Conservation (phyloP, 2,113 vertebrate genomes). For the Peromyscus leucopus region DNA sequence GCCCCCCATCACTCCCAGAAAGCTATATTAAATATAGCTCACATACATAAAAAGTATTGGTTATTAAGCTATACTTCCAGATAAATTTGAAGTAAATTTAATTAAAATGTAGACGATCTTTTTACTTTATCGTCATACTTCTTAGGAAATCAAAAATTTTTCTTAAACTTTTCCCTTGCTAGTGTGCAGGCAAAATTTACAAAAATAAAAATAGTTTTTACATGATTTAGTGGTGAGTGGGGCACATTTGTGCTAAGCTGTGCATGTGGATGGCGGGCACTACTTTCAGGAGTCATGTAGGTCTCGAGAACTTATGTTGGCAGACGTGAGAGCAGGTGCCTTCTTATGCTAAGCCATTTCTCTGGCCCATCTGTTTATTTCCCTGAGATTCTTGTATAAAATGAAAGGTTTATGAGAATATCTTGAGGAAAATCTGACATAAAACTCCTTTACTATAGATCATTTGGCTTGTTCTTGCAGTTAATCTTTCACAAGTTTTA, state of each 20-base stretch:
- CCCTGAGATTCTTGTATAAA: background rate
- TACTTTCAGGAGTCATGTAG: background rate
- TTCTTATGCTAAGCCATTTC: background rate
- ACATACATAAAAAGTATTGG: background rate
- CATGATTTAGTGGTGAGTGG: background rate
- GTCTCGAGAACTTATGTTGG: background rate
- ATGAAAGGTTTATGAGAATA: background rate
- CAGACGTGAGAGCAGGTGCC: background rate
- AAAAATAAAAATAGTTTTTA: background rate
- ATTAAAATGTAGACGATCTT: background rate
- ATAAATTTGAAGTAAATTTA: background rate
- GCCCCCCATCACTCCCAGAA: background rate
- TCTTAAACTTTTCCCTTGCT: background rate
- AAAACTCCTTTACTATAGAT: background rate
- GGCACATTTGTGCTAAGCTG: background rate
- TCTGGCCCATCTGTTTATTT: background rate
- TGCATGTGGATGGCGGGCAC: background rate
- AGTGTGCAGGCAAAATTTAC: background rate
- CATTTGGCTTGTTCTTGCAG: background rate
- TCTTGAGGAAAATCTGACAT: background rate
- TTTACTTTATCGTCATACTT: background rate
- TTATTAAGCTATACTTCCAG: constrained; percentile 1
- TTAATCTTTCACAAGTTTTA: background rate
- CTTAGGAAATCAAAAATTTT: background rate
- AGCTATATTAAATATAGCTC: background rate